Base-by-base conservation (phyloP, 2,113 vertebrate genomes). In the Struthio camelus region DNA sequence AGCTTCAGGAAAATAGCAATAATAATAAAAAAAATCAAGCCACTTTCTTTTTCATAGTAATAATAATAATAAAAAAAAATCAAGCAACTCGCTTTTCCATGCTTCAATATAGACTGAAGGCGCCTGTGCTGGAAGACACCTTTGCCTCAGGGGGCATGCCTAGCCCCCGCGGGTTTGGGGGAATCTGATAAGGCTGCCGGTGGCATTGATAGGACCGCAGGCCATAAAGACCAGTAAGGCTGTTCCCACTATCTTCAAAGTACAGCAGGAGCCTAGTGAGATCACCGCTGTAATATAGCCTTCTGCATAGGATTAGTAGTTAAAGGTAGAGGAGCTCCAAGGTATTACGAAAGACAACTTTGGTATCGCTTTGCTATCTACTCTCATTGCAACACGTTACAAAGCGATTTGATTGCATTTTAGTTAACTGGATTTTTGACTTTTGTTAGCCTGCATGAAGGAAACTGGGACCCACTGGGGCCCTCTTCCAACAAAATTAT, bases 251-350 rank as follows among this genome's bases (percentile, higher is more conserved):
- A 46, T 34, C 80, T 71, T 34, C 44, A n/a, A 14, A 6, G 16
- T 14, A 62, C 1, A 5, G 38, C 40, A 64, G 72, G 56, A 91
- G 66, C 58, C 73, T 85, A 75, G 40, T 38, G 82, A 23, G 10
- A 5, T 20, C 27, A 15, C 38, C 53, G 77, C 46, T 64, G 44
- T 4, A 59, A 66, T 66, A 72, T 23, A 76, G 42, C 24, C 66
- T 62, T 24, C 38, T 40, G 46, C 38, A 54, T 42, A 54, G 54
- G 46, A 51, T n/a, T 0, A 0, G 11, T 2, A 28, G 8, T 17
- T 44, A 61, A n/a, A 84, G 58, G 80, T 20, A 27, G 64, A 84
- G n/a, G 14, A 78, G 27, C 36, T 59, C 14, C 54, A 42, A 13
- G 3, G 10, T n/a, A 67, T 32, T 34, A 54, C 1, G 14, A 70